Base-by-base conservation (phyloP, 2,888 invertebrate species). In the Cacoxenus indagator region DNA sequence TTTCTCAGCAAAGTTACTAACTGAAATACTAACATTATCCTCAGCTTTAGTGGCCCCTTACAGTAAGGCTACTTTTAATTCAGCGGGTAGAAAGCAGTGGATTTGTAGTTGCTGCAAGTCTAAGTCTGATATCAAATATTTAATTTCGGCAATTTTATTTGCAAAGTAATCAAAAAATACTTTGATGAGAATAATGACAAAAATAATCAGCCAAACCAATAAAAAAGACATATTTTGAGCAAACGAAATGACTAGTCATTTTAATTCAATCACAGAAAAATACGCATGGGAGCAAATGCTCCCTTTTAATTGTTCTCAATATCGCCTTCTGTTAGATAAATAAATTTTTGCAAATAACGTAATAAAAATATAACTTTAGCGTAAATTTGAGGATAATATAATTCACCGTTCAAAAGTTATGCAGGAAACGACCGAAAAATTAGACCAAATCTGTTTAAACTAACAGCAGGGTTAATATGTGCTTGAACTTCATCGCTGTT, bases 371-470 rank as follows among this genome's bases (percentile, higher is more conserved):
- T 24, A 4, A 54, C 19, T 8, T 22, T 4, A 22, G 54, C 54
- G 19, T 8, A 54, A 54, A 54, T 14, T 54, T 54, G 4, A 54
- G 24, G 6, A 6, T 4, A 14, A 54, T 54, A 24, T 54, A 54
- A 8, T 37, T 54, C 24, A 54, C 54, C 54, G 54, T 54, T 54
- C 54, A 17, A 54, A 54, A 54, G 24, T 54, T 54, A 22, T 37
- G 37, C 5, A 37, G 37, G 37, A 37, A 37, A 37, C 37, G 37
- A 37, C 11, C 37, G n/a, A n/a, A n/a, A n/a, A n/a, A n/a, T n/a
- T n/a, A n/a, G n/a, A n/a, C n/a, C n/a, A n/a, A n/a, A n/a, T n/a
- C n/a, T n/a, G n/a, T n/a, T n/a, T n/a, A n/a, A n/a, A n/a, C n/a
- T n/a, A n/a, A n/a, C n/a, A n/a, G n/a, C n/a, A n/a, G n/a, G n/a